phyloP scores from a whole-genome alignment of 2,888 invertebrate species.

The Ectropis crepuscularia region DNA sequence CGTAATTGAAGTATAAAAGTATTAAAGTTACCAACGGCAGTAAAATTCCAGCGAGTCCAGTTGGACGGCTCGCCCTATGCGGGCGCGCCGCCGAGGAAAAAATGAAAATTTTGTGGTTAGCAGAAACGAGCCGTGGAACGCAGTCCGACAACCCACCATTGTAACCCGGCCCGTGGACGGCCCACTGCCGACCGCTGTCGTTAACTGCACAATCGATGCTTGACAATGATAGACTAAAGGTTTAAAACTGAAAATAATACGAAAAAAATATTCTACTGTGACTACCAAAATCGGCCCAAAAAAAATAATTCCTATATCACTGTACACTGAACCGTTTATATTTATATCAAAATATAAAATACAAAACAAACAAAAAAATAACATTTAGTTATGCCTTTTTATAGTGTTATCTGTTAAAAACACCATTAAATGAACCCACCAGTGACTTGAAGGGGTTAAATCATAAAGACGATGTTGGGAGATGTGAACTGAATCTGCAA shows the following conservation, averaged over 20 bases:
- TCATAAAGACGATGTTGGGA: no score
- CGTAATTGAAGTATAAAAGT: conserved; percentile 30
- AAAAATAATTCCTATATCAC: no score
- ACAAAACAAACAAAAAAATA: no score
- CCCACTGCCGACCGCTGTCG: conserved; percentile 20
- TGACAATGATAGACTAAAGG: background rate
- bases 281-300: no score
- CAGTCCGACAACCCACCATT: conserved; percentile 46
- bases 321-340: no score
- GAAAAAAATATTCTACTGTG: no score
- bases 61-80: conserved; percentile 63
- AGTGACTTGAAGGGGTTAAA: no score
- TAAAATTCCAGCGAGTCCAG: conserved; percentile 64
- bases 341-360: no score
- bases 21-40: conserved; percentile 57
- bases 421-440: conserved; percentile 9
- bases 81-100: conserved; percentile 60
- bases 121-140: conserved; percentile 52
- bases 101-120: conserved; percentile 71
- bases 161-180: conserved; percentile 38
- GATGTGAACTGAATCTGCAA: no score
- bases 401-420: no score
- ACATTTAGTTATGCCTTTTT: no score
- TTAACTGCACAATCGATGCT: conserved; percentile 19
- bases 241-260: no score